Evolutionary conservation across 2,888 invertebrate species (phyloP).

Genomic region (Tridacna gigas): DNA sequence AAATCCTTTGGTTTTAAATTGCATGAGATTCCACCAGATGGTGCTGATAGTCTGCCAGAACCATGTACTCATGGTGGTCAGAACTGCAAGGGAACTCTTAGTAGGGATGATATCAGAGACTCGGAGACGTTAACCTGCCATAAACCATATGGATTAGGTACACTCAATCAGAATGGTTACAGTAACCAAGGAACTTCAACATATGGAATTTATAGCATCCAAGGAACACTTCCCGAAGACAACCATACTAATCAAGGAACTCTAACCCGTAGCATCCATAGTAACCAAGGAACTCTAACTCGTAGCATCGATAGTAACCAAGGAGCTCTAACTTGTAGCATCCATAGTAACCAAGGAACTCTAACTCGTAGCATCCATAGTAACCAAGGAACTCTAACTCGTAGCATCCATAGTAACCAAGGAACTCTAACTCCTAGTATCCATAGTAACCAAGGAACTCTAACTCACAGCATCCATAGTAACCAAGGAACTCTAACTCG

Average conservation of each 20-base stretch:
- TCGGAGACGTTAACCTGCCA: constrained; percentile 27
- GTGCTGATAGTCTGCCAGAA: not conserved
- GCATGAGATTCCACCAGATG: not conserved
- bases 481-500: constrained; percentile 23
- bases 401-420: constrained; percentile 10
- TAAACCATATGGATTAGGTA: not conserved
- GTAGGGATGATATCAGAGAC: constrained; percentile 7
- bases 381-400: constrained; percentile 14
- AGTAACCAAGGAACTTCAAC: not conserved
- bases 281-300: constrained; percentile 43
- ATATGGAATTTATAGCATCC: too few relatives aligned
- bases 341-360: constrained; percentile 41
- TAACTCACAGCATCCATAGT: constrained; percentile 2
- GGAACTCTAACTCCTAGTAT: constrained; percentile 42
- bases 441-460: constrained; percentile 21
- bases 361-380: constrained; percentile 15
- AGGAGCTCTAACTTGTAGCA: constrained; percentile 15
- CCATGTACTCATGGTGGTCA: constrained; percentile 22
- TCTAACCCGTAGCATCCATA: not conserved
- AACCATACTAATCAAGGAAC: constrained; percentile 8
- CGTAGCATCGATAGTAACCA: constrained; percentile 12
- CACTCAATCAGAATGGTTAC: not conserved
- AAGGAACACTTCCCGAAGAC: not conserved
- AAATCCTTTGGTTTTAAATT: not conserved
- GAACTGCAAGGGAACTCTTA: constrained; percentile 15